Evolutionary conservation across 2,797 vertebrate species (phyloP).

Genomic region (Pangasius djambal): DNA sequence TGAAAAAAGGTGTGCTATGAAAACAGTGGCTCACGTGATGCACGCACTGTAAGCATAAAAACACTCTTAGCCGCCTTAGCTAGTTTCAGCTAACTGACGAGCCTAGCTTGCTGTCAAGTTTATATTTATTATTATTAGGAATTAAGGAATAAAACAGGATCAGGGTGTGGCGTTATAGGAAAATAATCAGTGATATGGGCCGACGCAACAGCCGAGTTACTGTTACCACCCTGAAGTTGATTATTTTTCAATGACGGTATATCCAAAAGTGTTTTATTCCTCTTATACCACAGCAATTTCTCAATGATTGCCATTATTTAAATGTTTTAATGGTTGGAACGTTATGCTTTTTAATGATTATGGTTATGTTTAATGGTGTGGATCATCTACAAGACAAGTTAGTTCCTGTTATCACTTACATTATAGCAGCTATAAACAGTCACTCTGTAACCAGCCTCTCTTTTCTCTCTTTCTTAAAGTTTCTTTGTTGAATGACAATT

Average conservation of each 20-base stretch:
- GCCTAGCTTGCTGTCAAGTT: neutral
- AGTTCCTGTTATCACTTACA: neutral
- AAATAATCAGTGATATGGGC: neutral
- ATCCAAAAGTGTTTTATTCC: neutral
- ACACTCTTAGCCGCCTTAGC: neutral
- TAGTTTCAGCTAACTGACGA: neutral
- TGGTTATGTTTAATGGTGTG: neutral
- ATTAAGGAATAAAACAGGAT: neutral
- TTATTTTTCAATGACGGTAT: neutral
- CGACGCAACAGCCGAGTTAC: neutral
- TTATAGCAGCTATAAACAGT: neutral
- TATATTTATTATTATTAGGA: neutral
- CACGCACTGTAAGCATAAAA: neutral
- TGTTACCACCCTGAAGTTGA: neutral
- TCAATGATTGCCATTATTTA: neutral
- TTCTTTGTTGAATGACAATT: neutral
- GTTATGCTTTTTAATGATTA: neutral
- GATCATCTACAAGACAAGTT: neutral
- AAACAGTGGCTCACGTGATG: neutral
- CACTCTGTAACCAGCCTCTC: neutral
- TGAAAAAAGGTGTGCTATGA: neutral
- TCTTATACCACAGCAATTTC: neutral
- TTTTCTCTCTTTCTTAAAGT: too few species aligned
- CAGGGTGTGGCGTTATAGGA: neutral
- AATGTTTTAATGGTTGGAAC: neutral